Percentiles rank a stretch among this genome's conserved stretches.
phyloP scores from a whole-genome alignment of 2,113 vertebrate species.

The Poeciliopsis prolifica region DNA sequence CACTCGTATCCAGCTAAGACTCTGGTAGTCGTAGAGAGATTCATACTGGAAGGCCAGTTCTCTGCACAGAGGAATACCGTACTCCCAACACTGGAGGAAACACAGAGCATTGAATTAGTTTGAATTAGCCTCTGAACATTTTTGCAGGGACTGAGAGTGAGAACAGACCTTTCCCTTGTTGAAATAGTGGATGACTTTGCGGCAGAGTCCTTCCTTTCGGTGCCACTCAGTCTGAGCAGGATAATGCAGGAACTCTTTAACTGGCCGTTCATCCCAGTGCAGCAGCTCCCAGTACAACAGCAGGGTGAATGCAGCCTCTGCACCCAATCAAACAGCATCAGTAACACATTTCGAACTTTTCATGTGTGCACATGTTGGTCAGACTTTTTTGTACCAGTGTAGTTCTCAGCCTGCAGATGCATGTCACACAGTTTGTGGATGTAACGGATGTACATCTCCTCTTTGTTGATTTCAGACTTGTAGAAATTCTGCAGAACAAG shows the following conservation, averaged over 20 bases:
- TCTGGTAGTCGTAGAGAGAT: conserved; percentile 95
- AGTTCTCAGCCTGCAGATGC: conserved; percentile 98
- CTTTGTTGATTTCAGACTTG: conserved; percentile 98
- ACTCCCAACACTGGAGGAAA: conserved; percentile 93
- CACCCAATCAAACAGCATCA: background rate
- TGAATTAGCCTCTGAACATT: background rate
- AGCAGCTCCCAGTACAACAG: conserved; percentile 97
- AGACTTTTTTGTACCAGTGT: conserved; percentile 80
- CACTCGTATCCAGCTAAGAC: conserved; percentile 99
- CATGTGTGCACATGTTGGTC: background rate
- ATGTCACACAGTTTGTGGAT: conserved; percentile 99
- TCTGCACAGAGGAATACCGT: conserved; percentile 93
- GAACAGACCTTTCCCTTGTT: conserved; percentile 94
- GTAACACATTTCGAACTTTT: background rate
- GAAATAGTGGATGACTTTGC: conserved; percentile 98
- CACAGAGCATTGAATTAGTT: background rate
- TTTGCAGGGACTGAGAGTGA: background rate
- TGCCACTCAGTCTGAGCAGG: conserved; percentile 97
- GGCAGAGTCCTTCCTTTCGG: conserved; percentile 93
- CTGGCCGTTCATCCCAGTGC: conserved; percentile 93
- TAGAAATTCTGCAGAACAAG: conserved; percentile 90
- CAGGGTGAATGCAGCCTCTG: conserved; percentile 97
- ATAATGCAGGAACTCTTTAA: conserved; percentile 95
- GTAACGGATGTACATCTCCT: conserved; percentile 99
- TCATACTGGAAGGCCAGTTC: conserved; percentile 97